Evolutionary conservation across 2,797 vertebrate genomes (phyloP), one percentile per base, ranked within the genome.

Genomic region (Emydoidea blandingii): DNA sequence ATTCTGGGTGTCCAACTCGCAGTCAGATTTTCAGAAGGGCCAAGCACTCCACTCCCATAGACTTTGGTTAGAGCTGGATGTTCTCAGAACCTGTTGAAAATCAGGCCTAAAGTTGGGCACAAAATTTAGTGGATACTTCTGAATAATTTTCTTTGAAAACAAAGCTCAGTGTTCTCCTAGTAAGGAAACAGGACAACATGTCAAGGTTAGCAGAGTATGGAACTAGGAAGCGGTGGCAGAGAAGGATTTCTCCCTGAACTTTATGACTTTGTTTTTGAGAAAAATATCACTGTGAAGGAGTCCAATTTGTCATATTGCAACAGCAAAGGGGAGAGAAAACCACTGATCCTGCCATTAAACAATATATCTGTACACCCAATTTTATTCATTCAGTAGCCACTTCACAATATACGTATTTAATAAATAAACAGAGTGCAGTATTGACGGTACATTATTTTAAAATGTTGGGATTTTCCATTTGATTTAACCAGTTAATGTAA

Each of bases 211-310:
- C 72, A 86, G 59, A 82, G 82, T 88, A 90, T 79, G 74, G 93
- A 74, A 93, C 95, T 96, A 97, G 97, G 95, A 97, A 97, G 96
- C 93, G 92, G 93, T 96, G 92, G 10, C 25, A n/a, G 52, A 65
- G 53, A 95, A 83, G 89, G 86, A 88, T 96, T 97, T 98, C 92
- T 96, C 91, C 92, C 90, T 97, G 95, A 97, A 96, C 93, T 95
- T 97, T 41, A 90, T 96, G 95, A 91, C 92, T 97, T 92, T 85
- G 89, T 89, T 93, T 95, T 90, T 89, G 85, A 87, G 87, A 89
- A 96, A 95, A 94, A 95, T 50, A 93, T 89, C 85, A 94, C 96
- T 81, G 72, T 93, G 90, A 87, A 96, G 96, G 93, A 96, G 49
- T 84, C 86, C 37, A 44, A 54, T 90, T 93, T 92, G 91, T 88